phyloP scores from a whole-genome alignment of 2,113 vertebrate genomes.

The Riparia riparia region DNA sequence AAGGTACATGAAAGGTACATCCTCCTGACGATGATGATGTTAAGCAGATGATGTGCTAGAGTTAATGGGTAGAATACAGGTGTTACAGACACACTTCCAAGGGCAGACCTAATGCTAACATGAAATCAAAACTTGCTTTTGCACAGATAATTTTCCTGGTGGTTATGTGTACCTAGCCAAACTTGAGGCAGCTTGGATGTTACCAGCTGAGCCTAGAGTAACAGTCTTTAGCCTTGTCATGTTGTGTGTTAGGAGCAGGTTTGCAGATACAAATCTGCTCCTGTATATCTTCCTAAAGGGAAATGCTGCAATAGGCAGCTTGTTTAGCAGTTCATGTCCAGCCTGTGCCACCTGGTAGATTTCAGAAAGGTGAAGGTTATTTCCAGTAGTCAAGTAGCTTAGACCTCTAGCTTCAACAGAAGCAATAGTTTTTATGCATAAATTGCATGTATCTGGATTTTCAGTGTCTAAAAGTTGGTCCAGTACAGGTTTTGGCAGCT shows the following conservation, averaged over 20 bases:
- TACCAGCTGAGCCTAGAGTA: background rate
- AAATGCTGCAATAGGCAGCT: background rate
- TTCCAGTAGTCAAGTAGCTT: background rate
- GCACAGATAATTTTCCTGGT: background rate
- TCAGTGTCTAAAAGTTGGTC: background rate
- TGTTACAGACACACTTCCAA: background rate
- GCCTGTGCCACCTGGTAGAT: background rate
- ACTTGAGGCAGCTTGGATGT: background rate
- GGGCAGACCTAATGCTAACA: background rate
- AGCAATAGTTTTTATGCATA: background rate
- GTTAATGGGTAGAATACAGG: background rate
- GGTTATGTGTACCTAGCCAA: background rate
- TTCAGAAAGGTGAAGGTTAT: background rate
- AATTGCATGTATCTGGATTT: background rate
- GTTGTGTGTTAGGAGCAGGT: background rate
- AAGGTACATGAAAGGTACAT: background rate
- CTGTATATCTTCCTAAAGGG: background rate
- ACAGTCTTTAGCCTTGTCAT: background rate
- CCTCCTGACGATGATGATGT: rapidly evolving
- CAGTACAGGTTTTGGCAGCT: background rate
- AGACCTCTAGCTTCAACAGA: background rate
- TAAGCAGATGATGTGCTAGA: background rate
- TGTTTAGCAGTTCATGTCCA: background rate
- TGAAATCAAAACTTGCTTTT: background rate
- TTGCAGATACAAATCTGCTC: background rate